phyloP scores from a whole-genome alignment of 2,113 vertebrate species.

The Nibea coibor region DNA sequence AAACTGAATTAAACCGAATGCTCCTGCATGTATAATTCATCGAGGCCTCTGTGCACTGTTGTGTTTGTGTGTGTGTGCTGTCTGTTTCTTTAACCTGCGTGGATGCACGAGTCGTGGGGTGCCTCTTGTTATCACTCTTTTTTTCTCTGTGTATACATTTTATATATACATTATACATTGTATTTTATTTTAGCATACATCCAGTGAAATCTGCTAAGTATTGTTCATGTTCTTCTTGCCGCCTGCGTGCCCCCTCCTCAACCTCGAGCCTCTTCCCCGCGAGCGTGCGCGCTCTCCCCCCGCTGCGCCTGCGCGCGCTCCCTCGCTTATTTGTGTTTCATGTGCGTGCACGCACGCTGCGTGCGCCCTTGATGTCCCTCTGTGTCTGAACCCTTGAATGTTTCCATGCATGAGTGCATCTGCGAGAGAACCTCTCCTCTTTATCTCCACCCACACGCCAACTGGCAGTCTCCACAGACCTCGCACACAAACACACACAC shows the following conservation, averaged over 20 bases:
- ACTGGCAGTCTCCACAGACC: conserved; percentile 55
- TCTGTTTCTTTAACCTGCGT: conserved; percentile 19
- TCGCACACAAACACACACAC: conserved; percentile 8
- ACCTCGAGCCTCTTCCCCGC: conserved; percentile 31
- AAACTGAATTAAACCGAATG: conserved; percentile 28
- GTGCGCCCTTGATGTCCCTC: conserved; percentile 65
- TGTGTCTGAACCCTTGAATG: conserved; percentile 45
- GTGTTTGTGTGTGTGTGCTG: neutral
- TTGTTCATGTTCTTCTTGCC: conserved; percentile 44
- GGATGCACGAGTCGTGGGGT: neutral
- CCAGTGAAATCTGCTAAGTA: conserved; percentile 51
- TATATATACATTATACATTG: too few relatives aligned
- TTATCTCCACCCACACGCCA: conserved; percentile 72
- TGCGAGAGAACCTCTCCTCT: conserved; percentile 45
- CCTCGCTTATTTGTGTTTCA: conserved; percentile 22
- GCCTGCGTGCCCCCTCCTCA: conserved; percentile 53
- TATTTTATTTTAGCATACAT: conserved; percentile 38
- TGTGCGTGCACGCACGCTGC: conserved; percentile 38
- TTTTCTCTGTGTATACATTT: conserved; percentile 44
- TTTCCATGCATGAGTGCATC: conserved; percentile 61
- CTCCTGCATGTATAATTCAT: conserved; percentile 41
- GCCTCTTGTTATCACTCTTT: neutral
- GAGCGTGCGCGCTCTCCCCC: neutral
- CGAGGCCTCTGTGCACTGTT: neutral
- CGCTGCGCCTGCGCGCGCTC: conserved; percentile 3